Evolutionary conservation across 2,797 vertebrate genomes (phyloP).

Genomic region (Champsocephalus esox): DNA sequence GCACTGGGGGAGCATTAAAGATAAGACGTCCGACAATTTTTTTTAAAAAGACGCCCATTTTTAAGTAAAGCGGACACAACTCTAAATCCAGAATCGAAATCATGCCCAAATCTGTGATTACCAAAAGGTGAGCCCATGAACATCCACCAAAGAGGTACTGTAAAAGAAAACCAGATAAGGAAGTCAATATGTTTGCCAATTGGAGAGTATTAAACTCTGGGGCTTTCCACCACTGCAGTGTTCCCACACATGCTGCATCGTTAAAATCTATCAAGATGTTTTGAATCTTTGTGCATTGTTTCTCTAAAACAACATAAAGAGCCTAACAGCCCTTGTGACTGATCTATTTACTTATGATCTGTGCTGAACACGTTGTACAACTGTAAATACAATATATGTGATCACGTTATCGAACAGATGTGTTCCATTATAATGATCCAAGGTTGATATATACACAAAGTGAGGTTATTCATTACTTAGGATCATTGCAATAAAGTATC

Average conservation of each 20-base stretch:
- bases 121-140: neutral
- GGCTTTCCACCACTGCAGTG: conserved; percentile 56
- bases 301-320: conserved; percentile 17
- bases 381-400: conserved; percentile 14
- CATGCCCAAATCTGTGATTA: conserved; percentile 14
- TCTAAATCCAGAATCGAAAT: conserved; percentile 18
- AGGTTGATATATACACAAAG: conserved; percentile 6
- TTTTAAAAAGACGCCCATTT: neutral
- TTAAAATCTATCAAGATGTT: conserved; percentile 65
- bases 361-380: conserved; percentile 1
- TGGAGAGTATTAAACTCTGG: conserved; percentile 42
- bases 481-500: neutral
- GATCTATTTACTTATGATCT: conserved; percentile 25
- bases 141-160: conserved; percentile 4
- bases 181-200: conserved; percentile 25
- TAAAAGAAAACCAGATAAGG: conserved; percentile 11
- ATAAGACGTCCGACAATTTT: neutral
- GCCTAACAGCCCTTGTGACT: conserved; percentile 15
- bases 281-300: conserved; percentile 29
- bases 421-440: conserved; percentile 33
- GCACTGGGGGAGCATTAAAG: neutral
- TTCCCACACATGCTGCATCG: conserved; percentile 44
- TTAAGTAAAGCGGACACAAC: neutral
- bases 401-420: conserved; percentile 46
- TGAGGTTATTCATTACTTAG: conserved; percentile 1